Percentiles rank a stretch among this genome's conserved stretches.
Conservation (phyloP, 2,113 vertebrate species). For the Tympanuchus pallidicinctus region DNA sequence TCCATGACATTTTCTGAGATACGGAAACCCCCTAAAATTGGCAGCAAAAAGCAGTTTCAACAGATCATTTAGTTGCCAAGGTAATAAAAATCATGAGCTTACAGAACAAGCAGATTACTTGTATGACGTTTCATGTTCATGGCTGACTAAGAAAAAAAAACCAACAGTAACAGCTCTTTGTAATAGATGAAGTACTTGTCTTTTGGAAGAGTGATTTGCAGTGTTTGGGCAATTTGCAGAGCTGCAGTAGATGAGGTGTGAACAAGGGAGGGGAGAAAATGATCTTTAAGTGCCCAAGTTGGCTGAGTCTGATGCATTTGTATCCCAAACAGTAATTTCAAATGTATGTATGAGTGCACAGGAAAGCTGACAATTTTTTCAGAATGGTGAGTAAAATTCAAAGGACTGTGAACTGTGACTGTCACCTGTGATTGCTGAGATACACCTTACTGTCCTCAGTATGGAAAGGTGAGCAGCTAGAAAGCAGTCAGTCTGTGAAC, state of each 20-base stretch:
- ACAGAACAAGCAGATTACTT: slow-evolving; percentile 45
- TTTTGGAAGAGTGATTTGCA: neutral
- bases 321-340: neutral
- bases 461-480: neutral
- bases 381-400: neutral
- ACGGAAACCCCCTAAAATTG: slow-evolving; percentile 24
- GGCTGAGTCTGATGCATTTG: neutral
- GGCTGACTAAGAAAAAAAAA: slow-evolving; percentile 5
- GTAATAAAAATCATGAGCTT: slow-evolving; percentile 29
- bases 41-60: slow-evolving; percentile 12
- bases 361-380: neutral
- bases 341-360: neutral
- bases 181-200: neutral
- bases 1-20: neutral
- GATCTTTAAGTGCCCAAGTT: neutral
- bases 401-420: neutral
- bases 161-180: neutral
- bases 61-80: slow-evolving; percentile 41
- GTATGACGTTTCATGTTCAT: neutral
- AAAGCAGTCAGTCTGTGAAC: neutral
- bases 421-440: neutral
- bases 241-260: neutral
- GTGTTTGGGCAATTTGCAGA: neutral
- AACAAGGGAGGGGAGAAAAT: neutral
- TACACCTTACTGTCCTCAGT: neutral